Percentiles rank a stretch among this genome's conserved stretches.
These are phyloP conservation scores for Nycticebus coucang DNA, from an alignment of 2,113 vertebrate genomes.

Conservation along the genomic window DNA sequence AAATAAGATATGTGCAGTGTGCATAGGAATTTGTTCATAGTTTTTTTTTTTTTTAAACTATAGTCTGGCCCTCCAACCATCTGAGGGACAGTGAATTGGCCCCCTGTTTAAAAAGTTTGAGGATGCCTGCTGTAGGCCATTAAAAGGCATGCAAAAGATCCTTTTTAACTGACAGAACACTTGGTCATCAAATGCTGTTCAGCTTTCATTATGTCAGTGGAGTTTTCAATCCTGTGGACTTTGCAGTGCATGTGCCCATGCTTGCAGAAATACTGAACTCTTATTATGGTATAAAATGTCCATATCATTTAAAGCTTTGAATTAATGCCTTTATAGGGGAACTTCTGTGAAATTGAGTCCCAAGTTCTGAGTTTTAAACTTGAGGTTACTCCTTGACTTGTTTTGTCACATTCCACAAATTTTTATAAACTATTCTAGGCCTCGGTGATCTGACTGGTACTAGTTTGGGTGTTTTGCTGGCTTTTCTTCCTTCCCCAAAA, in stretches of 20 bases:
- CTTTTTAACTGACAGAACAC: background rate
- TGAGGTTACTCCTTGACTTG: background rate
- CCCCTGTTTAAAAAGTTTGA: too few relatives aligned
- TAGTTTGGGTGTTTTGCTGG: background rate
- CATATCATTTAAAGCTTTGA: conserved; percentile 3
- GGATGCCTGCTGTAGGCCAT: background rate
- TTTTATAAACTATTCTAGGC: background rate
- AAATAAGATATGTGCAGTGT: too few relatives aligned
- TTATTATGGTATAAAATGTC: background rate
- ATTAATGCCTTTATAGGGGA: background rate
- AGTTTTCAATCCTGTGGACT: conserved; percentile 1
- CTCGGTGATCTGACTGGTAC: background rate
- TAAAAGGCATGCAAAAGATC: background rate
- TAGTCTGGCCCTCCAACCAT: too few relatives aligned
- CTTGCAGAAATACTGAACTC: conserved; percentile 33
- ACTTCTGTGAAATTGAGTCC: conserved; percentile 25
- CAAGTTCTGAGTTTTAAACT: background rate
- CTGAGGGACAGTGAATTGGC: too few relatives aligned
- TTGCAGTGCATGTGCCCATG: background rate
- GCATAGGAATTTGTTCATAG: too few relatives aligned
- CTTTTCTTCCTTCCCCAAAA: background rate
- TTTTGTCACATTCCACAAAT: background rate
- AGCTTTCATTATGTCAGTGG: background rate
- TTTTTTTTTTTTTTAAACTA: too few relatives aligned
- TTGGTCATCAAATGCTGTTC: background rate